phyloP scores from a whole-genome alignment of 2,113 vertebrate genomes.

The Hoplias malabaricus region DNA sequence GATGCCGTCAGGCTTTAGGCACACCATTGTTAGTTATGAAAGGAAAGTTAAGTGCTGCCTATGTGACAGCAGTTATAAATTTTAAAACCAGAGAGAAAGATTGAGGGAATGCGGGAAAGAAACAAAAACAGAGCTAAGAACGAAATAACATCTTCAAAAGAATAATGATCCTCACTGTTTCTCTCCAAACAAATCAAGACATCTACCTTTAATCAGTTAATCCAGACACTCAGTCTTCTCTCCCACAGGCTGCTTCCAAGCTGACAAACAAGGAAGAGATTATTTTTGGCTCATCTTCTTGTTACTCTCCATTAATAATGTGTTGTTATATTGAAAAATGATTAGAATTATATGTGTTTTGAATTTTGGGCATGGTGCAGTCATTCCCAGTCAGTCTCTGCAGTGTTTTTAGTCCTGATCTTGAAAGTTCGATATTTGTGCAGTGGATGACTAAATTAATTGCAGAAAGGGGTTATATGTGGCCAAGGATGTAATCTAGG shows the following conservation, averaged over 20 bases:
- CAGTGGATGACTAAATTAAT: conserved; percentile 46
- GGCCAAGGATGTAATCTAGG: not conserved
- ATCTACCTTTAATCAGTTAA: conserved; percentile 27
- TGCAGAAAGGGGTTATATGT: not conserved
- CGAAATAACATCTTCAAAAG: conserved; percentile 44
- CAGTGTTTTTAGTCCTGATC: conserved; percentile 50
- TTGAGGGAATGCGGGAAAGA: conserved; percentile 23
- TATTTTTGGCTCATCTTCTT: conserved; percentile 33
- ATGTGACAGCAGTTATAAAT: conserved; percentile 32
- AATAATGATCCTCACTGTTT: conserved; percentile 28
- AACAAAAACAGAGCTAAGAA: conserved; percentile 39
- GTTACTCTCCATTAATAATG: conserved; percentile 38
- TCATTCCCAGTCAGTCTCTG: conserved; percentile 21
- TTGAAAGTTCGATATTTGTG: conserved; percentile 55
- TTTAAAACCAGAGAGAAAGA: conserved; percentile 34
- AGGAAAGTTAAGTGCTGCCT: conserved; percentile 31
- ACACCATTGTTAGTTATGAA: conserved; percentile 31
- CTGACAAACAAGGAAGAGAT: conserved; percentile 11
- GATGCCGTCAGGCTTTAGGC: conserved; percentile 6
- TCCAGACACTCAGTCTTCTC: conserved; percentile 20
- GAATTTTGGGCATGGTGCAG: conserved; percentile 46
- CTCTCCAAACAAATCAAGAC: conserved; percentile 30
- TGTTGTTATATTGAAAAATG: conserved; percentile 43
- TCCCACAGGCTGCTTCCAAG: conserved; percentile 16
- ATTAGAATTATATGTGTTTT: conserved; percentile 29